Evolutionary conservation across 2,113 vertebrate genomes (phyloP).

Genomic region (Protomyctophum bolini): DNA sequence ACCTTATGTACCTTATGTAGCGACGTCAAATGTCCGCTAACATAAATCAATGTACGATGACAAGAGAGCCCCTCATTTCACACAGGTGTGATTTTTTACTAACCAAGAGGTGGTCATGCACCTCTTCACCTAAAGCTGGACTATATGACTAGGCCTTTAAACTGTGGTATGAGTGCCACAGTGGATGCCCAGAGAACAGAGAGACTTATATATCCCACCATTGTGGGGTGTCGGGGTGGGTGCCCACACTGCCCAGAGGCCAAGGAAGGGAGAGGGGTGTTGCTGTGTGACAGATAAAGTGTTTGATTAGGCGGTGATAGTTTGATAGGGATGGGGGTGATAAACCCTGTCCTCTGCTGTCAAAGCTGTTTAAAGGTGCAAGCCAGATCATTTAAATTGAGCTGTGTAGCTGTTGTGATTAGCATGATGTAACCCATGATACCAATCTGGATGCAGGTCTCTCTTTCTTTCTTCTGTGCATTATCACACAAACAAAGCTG

Average conservation of each 20-base stretch:
- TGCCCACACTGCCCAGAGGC: not conserved
- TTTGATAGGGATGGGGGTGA: conserved; percentile 9
- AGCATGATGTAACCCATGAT: not conserved
- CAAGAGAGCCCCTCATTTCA: too few species aligned
- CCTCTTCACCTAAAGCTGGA: too few species aligned
- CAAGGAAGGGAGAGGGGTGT: conserved; percentile 1
- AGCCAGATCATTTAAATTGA: conserved; percentile 5
- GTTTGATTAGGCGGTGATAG: conserved; percentile 16
- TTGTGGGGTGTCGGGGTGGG: conserved; percentile 27
- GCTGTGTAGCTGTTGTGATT: not conserved
- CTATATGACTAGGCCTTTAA: too few species aligned
- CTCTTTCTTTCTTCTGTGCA: not conserved
- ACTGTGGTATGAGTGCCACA: too few species aligned
- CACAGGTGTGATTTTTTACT: too few species aligned
- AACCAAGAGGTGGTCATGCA: too few species aligned
- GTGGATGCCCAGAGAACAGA: too few species aligned
- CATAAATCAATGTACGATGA: too few species aligned
- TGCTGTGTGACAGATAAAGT: conserved; percentile 14
- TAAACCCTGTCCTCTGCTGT: not conserved
- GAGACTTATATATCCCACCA: not conserved
- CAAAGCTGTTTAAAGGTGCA: conserved; percentile 9
- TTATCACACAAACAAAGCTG: not conserved
- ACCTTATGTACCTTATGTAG: too few species aligned
- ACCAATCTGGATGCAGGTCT: not conserved
- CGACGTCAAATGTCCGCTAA: too few species aligned